These are phyloP conservation scores for Cyclura pinguis DNA, from an alignment of 2,797 vertebrate genomes.

Conservation along the genomic window DNA sequence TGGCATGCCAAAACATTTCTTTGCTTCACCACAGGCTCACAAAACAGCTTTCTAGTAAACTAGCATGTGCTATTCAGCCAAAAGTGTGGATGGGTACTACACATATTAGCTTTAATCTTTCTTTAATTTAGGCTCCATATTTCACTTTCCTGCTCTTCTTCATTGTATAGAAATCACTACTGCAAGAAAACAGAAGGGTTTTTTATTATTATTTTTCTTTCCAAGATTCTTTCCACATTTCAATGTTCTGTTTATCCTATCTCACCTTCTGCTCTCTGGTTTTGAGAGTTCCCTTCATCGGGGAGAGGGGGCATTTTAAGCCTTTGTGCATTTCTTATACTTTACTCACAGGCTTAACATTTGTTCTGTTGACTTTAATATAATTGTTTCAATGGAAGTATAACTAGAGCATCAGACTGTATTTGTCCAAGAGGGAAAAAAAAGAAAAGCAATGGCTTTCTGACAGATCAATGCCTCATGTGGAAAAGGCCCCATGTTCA, in stretches of 20 bases:
- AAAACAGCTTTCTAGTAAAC: no score
- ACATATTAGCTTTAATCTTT: not conserved
- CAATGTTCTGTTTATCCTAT: not conserved
- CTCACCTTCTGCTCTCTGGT: not conserved
- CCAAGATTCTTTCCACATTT: not conserved
- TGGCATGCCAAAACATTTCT: no score
- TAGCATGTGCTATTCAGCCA: not conserved
- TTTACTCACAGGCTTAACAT: not conserved
- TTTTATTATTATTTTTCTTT: not conserved
- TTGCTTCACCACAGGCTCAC: no score
- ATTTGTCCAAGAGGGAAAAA: not conserved
- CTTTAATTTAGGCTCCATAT: not conserved
- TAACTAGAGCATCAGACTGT: not conserved
- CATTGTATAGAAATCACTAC: not conserved
- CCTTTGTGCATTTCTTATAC: not conserved
- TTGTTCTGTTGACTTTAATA: not conserved
- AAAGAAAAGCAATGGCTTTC: not conserved
- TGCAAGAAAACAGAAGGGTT: not conserved
- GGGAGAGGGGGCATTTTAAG: not conserved
- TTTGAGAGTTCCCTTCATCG: not conserved
- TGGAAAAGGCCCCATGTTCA: not conserved
- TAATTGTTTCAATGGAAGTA: conserved; percentile 9
- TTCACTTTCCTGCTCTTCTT: not conserved
- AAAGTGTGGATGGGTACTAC: not conserved
- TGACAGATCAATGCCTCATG: not conserved